These are phyloP conservation scores for Thaumetopoea pityocampa DNA, from an alignment of 1,140 invertebrate genomes.

Conservation along the genomic window DNA sequence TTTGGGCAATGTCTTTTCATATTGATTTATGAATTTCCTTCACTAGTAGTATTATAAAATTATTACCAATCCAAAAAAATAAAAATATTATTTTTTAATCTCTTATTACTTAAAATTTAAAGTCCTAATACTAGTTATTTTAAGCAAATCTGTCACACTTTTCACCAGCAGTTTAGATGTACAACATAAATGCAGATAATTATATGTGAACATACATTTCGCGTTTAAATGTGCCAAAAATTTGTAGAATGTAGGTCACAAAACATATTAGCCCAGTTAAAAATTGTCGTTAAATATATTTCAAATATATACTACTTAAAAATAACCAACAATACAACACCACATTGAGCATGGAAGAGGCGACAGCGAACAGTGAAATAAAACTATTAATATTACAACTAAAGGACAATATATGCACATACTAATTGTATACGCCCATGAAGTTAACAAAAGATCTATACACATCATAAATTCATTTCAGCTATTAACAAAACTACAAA, in stretches of 20 bases:
- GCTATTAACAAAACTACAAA: conserved; percentile 17
- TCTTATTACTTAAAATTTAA: too few species aligned
- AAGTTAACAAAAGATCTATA: conserved; percentile 14
- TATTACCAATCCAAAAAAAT: too few species aligned
- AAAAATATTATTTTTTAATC: too few species aligned
- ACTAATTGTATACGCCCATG: conserved; percentile 15
- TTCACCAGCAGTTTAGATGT: neutral
- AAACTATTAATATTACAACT: conserved; percentile 20
- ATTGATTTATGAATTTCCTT: too few species aligned
- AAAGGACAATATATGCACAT: conserved; percentile 26
- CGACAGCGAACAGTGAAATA: conserved; percentile 9
- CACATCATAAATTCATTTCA: conserved; percentile 22
- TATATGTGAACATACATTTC: neutral
- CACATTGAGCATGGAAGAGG: too few species aligned
- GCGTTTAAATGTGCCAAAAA: neutral
- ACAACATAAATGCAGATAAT: neutral
- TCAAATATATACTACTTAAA: too few species aligned
- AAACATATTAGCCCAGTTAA: conserved; percentile 1
- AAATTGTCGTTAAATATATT: conserved; percentile 7
- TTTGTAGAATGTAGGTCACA: conserved; percentile 1
- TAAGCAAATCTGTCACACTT: too few species aligned
- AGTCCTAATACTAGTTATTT: too few species aligned
- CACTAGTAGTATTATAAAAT: too few species aligned
- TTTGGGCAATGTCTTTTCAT: too few species aligned
- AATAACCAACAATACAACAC: too few species aligned